Base-by-base conservation (phyloP, 2,113 vertebrate species). In the Macaca mulatta region DNA sequence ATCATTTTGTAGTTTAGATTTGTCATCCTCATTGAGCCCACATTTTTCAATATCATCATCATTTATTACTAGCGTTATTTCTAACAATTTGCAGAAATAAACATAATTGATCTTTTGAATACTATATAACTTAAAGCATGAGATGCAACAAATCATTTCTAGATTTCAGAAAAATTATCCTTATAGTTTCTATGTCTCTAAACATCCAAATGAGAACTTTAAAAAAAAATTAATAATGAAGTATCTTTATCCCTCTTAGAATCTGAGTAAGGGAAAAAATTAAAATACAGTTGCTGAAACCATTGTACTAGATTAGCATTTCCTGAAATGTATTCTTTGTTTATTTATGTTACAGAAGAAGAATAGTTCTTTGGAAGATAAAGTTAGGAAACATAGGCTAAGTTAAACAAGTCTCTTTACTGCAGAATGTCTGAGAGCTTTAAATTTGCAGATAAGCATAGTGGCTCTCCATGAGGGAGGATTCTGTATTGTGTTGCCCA, bases 1-100 rank as follows among this genome's bases (percentile, higher is more conserved):
- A 78, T 89, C n/a, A 50, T 88, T 96, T 93, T 89, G 6, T 94
- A 74, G 40, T 89, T 96, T 86, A 11, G 5, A 50, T 38, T 91
- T 87, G 55, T 80, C 16, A 55, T 81, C 61, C n/a, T 87, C 22
- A 61, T 3, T 92, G 38, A 70, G 82, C 74, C 72, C n/a, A 67
- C 43, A 80, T 83, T 93, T 94, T 97, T 91, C 55, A 93, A 3
- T 38, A 40, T 83, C 50, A 67, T 83, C 43, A 67, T 40, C 89
- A 69, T 69, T 48, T 82, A 67, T 81, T 85, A 74, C 72, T 94
- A 35, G 30, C 74, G 35, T 32, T 61, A 11, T 64, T 64, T 78
- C 59, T 75, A 95, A 93, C 17, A 78, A 64, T 48, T 87, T 79
- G 0, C 57, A 91, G 22, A 95, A 87, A 48, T 45, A 69, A 86